These are phyloP conservation scores for Gnathonemus longibarbis DNA, from an alignment of 2,113 vertebrate species.

Conservation along the genomic window DNA sequence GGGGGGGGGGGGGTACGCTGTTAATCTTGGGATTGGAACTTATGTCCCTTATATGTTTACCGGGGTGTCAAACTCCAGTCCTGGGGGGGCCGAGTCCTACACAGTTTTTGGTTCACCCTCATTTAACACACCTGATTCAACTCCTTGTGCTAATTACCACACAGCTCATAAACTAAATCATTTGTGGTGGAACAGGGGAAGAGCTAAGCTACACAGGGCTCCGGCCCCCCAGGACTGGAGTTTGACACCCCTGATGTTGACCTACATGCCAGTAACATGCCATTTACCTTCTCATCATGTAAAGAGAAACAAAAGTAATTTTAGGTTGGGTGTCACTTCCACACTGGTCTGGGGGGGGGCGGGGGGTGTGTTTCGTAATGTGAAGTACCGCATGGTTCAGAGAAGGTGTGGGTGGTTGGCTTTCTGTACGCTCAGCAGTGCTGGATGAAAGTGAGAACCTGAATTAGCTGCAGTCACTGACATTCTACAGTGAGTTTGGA, in stretches of 20 bases:
- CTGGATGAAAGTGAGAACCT: conserved; percentile 2
- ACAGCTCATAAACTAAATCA: no score
- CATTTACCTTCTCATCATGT: conserved; percentile 19
- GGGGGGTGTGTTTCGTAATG: neutral
- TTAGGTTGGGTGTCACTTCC: neutral
- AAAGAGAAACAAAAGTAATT: conserved; percentile 39
- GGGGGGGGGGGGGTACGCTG: neutral
- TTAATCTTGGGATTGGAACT: neutral
- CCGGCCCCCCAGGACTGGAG: no score
- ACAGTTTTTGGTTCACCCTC: no score
- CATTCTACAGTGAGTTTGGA: conserved; percentile 20
- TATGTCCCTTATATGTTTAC: neutral
- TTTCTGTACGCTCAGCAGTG: neutral
- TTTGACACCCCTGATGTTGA: neutral
- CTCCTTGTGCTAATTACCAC: no score
- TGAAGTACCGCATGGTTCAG: neutral
- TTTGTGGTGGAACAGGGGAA: no score
- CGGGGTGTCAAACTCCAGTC: neutral
- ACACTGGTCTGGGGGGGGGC: neutral
- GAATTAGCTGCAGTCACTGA: conserved; percentile 26
- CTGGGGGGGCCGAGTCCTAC: no score
- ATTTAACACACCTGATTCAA: no score
- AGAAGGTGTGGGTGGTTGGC: conserved; percentile 6
- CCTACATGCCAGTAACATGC: neutral
- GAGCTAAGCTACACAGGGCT: no score